Evolutionary conservation across 1,140 invertebrate genomes (phyloP).

Genomic region (Platorchestia sp.): DNA sequence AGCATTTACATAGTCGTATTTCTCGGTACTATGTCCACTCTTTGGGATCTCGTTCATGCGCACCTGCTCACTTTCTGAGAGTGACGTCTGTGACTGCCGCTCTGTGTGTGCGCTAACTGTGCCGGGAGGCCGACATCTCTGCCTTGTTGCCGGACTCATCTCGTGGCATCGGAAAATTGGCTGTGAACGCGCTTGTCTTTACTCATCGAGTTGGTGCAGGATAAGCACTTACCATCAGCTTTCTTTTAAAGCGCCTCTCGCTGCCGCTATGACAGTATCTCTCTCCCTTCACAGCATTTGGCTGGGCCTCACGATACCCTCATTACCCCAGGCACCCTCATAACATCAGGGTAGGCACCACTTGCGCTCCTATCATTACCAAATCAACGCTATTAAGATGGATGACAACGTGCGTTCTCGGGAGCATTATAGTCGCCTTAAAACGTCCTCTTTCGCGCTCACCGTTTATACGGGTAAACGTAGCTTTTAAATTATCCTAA

Average conservation of each 20-base stretch:
- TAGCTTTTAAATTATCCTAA: not conserved
- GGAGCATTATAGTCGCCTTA: not conserved
- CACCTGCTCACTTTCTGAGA: not conserved
- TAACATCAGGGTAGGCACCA: not conserved
- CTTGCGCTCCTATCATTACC: conserved; percentile 33
- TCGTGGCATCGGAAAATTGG: not conserved
- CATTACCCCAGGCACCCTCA: conserved; percentile 23
- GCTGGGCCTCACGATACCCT: not conserved
- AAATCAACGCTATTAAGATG: conserved; percentile 44
- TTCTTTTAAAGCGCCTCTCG: not conserved
- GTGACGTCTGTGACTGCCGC: not conserved
- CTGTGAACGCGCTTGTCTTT: not conserved
- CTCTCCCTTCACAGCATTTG: not conserved
- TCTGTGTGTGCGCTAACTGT: not conserved
- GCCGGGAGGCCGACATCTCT: not conserved
- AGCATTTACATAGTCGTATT: not conserved
- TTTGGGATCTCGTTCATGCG: not conserved
- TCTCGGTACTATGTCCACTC: not conserved
- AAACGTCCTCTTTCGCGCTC: not conserved
- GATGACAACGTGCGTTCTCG: conserved; percentile 3
- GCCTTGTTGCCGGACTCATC: not conserved
- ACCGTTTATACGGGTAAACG: not conserved
- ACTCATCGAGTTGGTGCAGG: not conserved
- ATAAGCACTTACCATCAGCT: not conserved
- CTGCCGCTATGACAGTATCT: not conserved